Conservation (phyloP, 2,113 vertebrate genomes). For the Ctenodactylus gundi region DNA sequence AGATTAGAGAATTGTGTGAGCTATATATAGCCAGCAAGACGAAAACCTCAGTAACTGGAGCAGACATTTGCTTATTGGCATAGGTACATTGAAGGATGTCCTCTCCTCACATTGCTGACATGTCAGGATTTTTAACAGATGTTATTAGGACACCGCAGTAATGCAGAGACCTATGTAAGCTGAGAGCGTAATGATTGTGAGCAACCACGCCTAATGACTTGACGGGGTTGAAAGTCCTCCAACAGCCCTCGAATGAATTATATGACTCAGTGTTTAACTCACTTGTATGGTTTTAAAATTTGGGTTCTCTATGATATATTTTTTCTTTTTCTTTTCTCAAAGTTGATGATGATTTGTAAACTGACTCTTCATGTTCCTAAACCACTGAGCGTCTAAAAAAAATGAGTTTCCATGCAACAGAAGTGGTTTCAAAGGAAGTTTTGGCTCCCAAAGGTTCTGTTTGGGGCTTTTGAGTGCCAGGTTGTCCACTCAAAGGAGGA, state of each 20-base stretch:
- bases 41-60: slow-evolving; percentile 62
- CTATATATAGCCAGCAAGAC: slow-evolving; percentile 59
- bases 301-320: slow-evolving; percentile 62
- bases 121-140: slow-evolving; percentile 75
- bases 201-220: slow-evolving; percentile 34
- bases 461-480: slow-evolving; percentile 66
- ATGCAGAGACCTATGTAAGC: slow-evolving; percentile 75
- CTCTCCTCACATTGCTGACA: slow-evolving; percentile 70
- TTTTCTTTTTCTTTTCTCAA: slow-evolving; percentile 77
- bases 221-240: slow-evolving; percentile 69
- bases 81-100: slow-evolving; percentile 53
- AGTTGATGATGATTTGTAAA: slow-evolving; percentile 81
- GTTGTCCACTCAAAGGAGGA: slow-evolving; percentile 73
- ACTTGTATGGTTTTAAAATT: slow-evolving; percentile 71
- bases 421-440: slow-evolving; percentile 82
- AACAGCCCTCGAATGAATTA: slow-evolving; percentile 75
- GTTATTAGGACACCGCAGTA: slow-evolving; percentile 76
- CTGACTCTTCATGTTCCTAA: slow-evolving; percentile 81
- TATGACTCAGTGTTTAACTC: slow-evolving; percentile 50
- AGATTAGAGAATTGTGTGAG: background rate
- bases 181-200: slow-evolving; percentile 80
- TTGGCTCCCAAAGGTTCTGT: slow-evolving; percentile 75
- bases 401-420: slow-evolving; percentile 84
- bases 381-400: slow-evolving; percentile 78
- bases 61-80: slow-evolving; percentile 73